Base-by-base conservation (phyloP, 2,113 vertebrate genomes). In the Illadopsis cleaveri region DNA sequence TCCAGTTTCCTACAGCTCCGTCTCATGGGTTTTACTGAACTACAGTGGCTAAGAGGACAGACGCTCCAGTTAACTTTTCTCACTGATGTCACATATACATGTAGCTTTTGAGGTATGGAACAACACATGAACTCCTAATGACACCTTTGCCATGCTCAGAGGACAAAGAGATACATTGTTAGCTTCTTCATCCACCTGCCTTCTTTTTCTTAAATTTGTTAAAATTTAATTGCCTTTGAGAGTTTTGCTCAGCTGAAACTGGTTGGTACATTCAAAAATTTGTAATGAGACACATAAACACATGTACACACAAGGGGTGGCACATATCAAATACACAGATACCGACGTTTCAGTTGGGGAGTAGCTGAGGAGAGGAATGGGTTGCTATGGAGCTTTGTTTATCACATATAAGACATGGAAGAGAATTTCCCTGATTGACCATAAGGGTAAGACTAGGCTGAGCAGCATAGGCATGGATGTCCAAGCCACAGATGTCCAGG, bases 261-360 rank as follows among this genome's bases (percentile, higher is more conserved):
- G 16, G 65, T 62, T 45, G 27, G 15, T 9, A 1, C 24, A 20
- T 51, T 88, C 35, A 47, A 82, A 68, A 79, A 38, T 37, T 5
- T 72, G 19, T 14, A 27, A 82, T 15, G n/a, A 82, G 24, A 21
- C 13, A 23, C 0, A 0, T 1, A 56, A 27, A 31, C 22, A 57
- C 1, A 3, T 5, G 5, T 28, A 68, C 38, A 40, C 27, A 42
- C 10, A 37, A 66, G 35, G 10, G 3, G 2, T 8, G 15, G 71
- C 82, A 90, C 1, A 3, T 18, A 28, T 14, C 37, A 37, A 88
- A 81, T n/a, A 73, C 28, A 28, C 2, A 80, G 35, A 79, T 42
- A 50, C 37, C 5, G 8, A 28, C 19, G 58, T 60, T 89, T 86
- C 77, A 53, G 1, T 0, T 38, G 42, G 47, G 11, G 45, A 62